Evolutionary conservation across 2,888 invertebrate genomes (phyloP), one percentile per base, ranked within the genome.

Genomic region (Netelia inedita): DNA sequence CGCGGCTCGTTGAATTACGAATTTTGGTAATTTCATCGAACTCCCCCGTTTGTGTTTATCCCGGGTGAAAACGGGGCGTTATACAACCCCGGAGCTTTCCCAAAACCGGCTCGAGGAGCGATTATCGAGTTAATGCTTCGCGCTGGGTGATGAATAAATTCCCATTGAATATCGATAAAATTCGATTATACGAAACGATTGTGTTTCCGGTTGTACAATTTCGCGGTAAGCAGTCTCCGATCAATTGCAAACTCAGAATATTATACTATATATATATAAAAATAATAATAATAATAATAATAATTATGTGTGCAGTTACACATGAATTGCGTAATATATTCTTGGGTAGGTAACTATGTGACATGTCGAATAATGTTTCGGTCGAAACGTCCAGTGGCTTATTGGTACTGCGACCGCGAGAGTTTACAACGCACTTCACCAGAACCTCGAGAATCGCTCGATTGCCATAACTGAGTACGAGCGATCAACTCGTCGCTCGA

Each of bases 141-240:
- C 72, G 55, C 21, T 16, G 57, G 57, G 43, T 72, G 66, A 35
- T 57, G 76, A 76, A 82, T 82, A 71, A 82, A 75, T 82, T 75
- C 50, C 71, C 72, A 72, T 82, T 59, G 79, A 79, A 72, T 79
- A 79, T 79, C 79, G 65, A 66, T 57, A 59, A 66, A 76, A 78
- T 82, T 66, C 72, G 72, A 82, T 82, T 78, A 73, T 66, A 57
- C 57, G 14, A 72, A 59, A 72, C 76, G 16, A 59, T 50, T 82
- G 57, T 53, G 41, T 10, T 5, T 53, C 55, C 2, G 21, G 50
- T 19, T 8, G 55, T 65, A 50, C 63, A 73, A 78, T 82, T 28
- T 82, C 65, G 72, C 50, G 66, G 59, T 69, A 65, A 23, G 50
- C 57, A 35, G 50, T 23, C 57, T 59, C n/a, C 66, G 59, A 78